Evolutionary conservation across 2,888 invertebrate genomes (phyloP).

Genomic region (Clivina fossor): DNA sequence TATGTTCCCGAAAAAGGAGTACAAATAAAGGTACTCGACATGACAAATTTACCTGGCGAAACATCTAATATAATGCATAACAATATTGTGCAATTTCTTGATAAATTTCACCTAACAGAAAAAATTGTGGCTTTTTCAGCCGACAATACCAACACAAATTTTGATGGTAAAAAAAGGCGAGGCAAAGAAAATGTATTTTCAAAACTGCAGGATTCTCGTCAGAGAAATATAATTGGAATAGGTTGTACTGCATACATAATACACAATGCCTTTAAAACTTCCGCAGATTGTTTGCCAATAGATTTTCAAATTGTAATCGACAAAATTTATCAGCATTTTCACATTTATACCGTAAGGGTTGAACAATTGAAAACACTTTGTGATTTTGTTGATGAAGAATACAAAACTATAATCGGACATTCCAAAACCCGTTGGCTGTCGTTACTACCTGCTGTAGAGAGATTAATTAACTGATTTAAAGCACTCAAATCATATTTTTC

Average conservation of each 20-base stretch:
- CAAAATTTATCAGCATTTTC: conserved; percentile 40
- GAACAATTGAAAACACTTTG: conserved; percentile 41
- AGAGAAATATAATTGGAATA: conserved; percentile 38
- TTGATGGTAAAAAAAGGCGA: conserved; percentile 23
- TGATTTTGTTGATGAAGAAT: conserved; percentile 39
- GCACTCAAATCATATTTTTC: conserved; percentile 43
- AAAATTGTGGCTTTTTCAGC: conserved; percentile 7
- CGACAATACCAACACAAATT: conserved; percentile 34
- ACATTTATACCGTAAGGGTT: conserved; percentile 40
- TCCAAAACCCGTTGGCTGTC: conserved; percentile 42
- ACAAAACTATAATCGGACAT: conserved; percentile 41
- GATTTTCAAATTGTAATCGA: conserved; percentile 41
- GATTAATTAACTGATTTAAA: conserved; percentile 41
- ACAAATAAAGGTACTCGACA: conserved; percentile 3
- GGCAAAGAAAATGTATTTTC: conserved; percentile 4
- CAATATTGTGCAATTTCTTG: conserved; percentile 19
- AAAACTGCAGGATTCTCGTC: conserved; percentile 32
- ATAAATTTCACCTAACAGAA: neutral
- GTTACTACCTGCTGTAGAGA: conserved; percentile 39
- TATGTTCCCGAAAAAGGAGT: conserved; percentile 10
- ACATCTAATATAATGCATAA: conserved; percentile 12
- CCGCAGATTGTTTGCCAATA: conserved; percentile 38
- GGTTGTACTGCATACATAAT: conserved; percentile 42
- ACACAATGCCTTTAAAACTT: conserved; percentile 34
- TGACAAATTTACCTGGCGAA: conserved; percentile 1